Base-by-base conservation (phyloP, 2,113 vertebrate genomes). In the Grantiella picta region DNA sequence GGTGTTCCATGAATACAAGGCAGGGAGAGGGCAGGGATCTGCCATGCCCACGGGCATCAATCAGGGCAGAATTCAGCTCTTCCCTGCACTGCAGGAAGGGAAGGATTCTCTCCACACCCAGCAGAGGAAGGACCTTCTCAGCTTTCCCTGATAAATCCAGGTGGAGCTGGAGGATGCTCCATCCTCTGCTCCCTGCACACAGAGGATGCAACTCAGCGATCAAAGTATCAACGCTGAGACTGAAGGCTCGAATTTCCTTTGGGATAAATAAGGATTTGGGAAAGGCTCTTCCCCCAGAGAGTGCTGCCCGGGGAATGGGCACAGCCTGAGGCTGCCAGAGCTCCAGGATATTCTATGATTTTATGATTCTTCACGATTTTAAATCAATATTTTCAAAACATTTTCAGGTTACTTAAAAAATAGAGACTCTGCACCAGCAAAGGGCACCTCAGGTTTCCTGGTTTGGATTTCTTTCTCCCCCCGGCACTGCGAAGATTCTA, bases 151-250 rank as follows among this genome's bases (percentile, higher is more conserved):
- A 35, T 1, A 12, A 49, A 69, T 9, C 12, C 72, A 49, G 44
- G 31, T 6, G 15, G n/a, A n/a, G n/a, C 47, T 49, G 44, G 44
- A 59, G 50, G 31, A 65, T 28, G 40, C 54, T 54, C 47, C 50
- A 33, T 3, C 35, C 52, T 83, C n/a, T 7, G 27, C 11, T 20
- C 18, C 3, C 35, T 22, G 22, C 60, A 29, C 40, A 2, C 0
- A 0, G 27, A 63, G 33, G 31, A 24, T 49, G 40, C 18, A 63
- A 20, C 24, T 50, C 53, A 23, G 25, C 0, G 11, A 57, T 3
- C 35, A 25, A 42, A 57, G 2, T 1, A 42, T 17, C 52, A 42
- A 8, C 8, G 0, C 1, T 57, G 42, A 29, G 40, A 52, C 31
- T 44, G 12, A 49, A 75, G 35, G 63, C 24, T 59, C 57, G 16